Conservation (phyloP, 2,888 invertebrate genomes). For the Peribatodes rhomboidaria region DNA sequence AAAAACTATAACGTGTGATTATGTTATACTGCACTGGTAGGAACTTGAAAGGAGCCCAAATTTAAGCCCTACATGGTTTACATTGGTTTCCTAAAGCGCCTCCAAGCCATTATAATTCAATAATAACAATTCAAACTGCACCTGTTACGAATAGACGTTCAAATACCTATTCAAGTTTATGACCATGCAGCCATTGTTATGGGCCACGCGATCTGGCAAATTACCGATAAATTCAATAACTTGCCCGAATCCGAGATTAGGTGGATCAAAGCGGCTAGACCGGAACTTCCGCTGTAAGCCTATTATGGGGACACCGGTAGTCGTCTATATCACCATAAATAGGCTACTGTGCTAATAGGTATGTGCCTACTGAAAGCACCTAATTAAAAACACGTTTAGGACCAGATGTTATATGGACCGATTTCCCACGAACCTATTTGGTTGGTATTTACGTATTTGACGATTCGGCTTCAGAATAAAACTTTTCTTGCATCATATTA, state of each 20-base stretch:
- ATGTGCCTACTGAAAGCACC: neutral
- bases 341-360: neutral
- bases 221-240: constrained; percentile 31
- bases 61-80: neutral
- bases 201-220: constrained; percentile 25
- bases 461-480: neutral
- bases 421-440: no score
- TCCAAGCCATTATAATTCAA: neutral
- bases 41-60: neutral
- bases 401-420: no score
- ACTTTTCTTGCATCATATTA: neutral
- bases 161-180: constrained; percentile 19
- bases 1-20: no score
- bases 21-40: no score
- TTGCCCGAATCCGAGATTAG: constrained; percentile 22
- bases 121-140: constrained; percentile 10
- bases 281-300: constrained; percentile 50
- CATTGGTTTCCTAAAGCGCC: neutral
- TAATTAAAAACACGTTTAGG: neutral
- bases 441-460: no score
- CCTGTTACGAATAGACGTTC: constrained; percentile 10
- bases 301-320: constrained; percentile 48
- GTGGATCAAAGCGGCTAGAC: constrained; percentile 33
- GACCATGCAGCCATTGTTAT: constrained; percentile 22
- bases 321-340: neutral